These are phyloP conservation scores for Temnothorax nylanderi DNA, from an alignment of 1,140 invertebrate genomes.

Conservation along the genomic window DNA sequence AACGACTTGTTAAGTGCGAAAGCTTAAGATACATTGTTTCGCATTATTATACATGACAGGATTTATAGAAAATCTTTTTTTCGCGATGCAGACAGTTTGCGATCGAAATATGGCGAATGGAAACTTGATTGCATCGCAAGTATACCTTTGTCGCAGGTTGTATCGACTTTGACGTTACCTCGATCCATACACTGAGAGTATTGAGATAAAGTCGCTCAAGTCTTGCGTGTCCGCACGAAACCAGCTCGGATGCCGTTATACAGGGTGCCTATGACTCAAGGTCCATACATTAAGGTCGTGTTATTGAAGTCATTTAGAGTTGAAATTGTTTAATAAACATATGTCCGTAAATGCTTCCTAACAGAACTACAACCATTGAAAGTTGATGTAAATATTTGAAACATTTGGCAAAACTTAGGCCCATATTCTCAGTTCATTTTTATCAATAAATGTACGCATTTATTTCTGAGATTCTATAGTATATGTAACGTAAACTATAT, in stretches of 20 bases:
- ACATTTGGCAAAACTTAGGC: too few species aligned
- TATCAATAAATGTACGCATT: too few species aligned
- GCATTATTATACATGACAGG: background rate
- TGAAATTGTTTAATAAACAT: too few species aligned
- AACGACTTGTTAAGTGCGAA: background rate
- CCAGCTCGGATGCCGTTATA: background rate
- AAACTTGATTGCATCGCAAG: conserved; percentile 4
- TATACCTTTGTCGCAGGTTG: background rate
- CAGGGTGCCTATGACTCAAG: too few species aligned
- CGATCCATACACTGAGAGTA: background rate
- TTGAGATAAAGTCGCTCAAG: background rate
- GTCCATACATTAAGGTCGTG: too few species aligned
- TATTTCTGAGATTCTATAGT: too few species aligned
- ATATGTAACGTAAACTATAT: too few species aligned
- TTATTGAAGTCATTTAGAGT: too few species aligned
- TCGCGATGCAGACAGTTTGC: background rate
- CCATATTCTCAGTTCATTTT: too few species aligned
- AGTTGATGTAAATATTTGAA: too few species aligned
- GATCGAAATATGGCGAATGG: background rate
- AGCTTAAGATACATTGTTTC: background rate
- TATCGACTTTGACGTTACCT: conserved; percentile 19
- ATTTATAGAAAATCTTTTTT: background rate
- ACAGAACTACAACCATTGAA: too few species aligned
- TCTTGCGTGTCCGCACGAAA: conserved; percentile 27
- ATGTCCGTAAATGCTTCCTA: too few species aligned